A percentile compares a stretch with the other conserved stretches of the same genome.
These are phyloP conservation scores for Peucedramus taeniatus DNA, from an alignment of 2,113 vertebrate species.

Conservation along the genomic window DNA sequence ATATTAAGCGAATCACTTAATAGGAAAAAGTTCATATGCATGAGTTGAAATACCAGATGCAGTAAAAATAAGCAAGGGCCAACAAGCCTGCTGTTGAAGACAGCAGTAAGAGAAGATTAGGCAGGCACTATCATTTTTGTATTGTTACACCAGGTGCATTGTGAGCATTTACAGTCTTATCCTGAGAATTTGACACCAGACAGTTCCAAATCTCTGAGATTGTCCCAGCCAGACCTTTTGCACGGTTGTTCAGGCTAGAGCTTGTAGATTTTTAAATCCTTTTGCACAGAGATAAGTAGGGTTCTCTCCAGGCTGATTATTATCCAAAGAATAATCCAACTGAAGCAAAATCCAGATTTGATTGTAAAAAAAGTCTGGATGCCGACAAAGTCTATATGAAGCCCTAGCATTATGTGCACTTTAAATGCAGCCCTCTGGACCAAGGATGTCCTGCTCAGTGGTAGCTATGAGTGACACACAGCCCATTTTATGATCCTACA, in stretches of 20 bases:
- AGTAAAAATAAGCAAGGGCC: not conserved
- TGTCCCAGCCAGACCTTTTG: not conserved
- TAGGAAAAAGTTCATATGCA: not conserved
- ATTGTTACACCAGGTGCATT: not conserved
- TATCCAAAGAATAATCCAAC: not conserved
- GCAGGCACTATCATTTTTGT: not conserved
- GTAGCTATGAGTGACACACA: not conserved
- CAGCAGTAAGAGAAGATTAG: not conserved
- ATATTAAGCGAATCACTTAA: not conserved
- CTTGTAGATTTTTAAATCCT: not conserved
- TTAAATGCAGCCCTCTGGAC: not conserved
- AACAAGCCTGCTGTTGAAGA: not conserved
- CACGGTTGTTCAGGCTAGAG: not conserved
- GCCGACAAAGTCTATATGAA: not conserved
- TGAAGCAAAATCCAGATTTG: not conserved
- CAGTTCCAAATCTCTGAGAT: not conserved
- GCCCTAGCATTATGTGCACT: not conserved
- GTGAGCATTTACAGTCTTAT: not conserved
- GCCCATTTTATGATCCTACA: not conserved
- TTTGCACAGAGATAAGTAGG: not conserved
- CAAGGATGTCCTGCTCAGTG: not conserved
- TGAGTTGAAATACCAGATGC: not conserved
- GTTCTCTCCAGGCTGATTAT: not conserved
- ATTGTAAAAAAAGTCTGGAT: not conserved
- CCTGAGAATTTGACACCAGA: not conserved